These are phyloP conservation scores for Leistus spinibarbis DNA, from an alignment of 2,888 invertebrate genomes.

Conservation along the genomic window DNA sequence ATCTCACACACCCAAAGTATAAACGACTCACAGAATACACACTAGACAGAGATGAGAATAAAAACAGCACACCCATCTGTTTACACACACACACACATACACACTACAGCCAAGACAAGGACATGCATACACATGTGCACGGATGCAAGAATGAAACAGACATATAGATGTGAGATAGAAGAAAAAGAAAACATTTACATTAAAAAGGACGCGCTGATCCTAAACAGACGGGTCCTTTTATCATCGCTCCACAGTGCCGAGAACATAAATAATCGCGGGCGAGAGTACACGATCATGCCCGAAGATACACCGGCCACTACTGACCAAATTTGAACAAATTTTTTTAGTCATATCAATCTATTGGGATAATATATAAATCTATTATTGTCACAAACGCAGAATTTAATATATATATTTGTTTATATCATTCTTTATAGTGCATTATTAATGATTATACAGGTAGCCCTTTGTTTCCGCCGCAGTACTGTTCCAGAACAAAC, in stretches of 20 bases:
- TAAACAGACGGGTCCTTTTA: slow-evolving; percentile 25
- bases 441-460: too few relatives aligned
- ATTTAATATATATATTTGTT: too few relatives aligned
- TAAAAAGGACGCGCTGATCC: slow-evolving; percentile 26
- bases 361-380: too few relatives aligned
- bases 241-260: slow-evolving; percentile 9
- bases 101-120: background rate
- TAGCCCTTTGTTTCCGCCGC: too few relatives aligned
- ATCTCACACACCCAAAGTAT: slow-evolving; percentile 19
- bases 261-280: slow-evolving; percentile 1
- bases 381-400: too few relatives aligned
- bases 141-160: background rate
- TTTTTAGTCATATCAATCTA: too few relatives aligned
- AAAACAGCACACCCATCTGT: background rate
- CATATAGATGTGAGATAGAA: background rate
- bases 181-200: slow-evolving; percentile 24
- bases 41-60: background rate
- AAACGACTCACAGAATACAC: slow-evolving; percentile 14
- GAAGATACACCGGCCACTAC: background rate
- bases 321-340: too few relatives aligned
- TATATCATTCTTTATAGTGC: too few relatives aligned
- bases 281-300: background rate
- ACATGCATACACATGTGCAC: background rate
- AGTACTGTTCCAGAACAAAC: too few relatives aligned
- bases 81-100: background rate